phyloP scores from a whole-genome alignment of 2,888 invertebrate species.

The Orchesella flavescens region DNA sequence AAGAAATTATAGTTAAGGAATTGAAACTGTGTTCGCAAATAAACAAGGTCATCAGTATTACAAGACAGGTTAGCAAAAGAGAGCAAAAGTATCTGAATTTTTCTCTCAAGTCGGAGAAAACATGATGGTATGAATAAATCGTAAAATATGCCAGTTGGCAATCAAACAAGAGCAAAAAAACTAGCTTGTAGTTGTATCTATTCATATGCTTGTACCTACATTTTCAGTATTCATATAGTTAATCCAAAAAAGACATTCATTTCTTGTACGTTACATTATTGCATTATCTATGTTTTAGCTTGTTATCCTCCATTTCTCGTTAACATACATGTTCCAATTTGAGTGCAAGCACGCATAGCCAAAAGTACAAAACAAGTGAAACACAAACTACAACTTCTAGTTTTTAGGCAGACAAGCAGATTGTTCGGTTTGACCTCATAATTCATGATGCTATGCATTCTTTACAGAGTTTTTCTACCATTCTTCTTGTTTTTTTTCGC shows the following conservation, averaged over 20 bases:
- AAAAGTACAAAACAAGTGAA: no score
- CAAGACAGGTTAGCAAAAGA: no score
- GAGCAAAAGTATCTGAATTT: not conserved
- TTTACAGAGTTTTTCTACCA: not conserved
- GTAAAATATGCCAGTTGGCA: conserved; percentile 21
- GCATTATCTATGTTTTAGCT: not conserved
- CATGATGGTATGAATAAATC: conserved; percentile 6
- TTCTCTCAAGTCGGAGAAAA: not conserved
- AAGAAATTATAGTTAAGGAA: no score
- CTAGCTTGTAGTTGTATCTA: conserved; percentile 1
- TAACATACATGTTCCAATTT: not conserved
- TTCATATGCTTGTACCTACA: no score
- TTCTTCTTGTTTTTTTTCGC: not conserved
- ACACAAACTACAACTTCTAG: not conserved
- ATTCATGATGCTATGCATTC: conserved; percentile 23
- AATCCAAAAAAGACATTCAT: conserved; percentile 2
- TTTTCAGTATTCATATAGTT: no score
- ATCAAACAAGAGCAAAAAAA: conserved; percentile 6
- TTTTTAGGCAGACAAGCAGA: conserved; percentile 14
- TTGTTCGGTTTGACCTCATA: conserved; percentile 31
- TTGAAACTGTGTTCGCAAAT: no score
- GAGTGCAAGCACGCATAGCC: not conserved
- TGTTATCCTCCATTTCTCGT: not conserved
- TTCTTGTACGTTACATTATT: not conserved
- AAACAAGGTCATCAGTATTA: no score